Evolutionary conservation across 2,797 vertebrate genomes (phyloP), one percentile per base, ranked within the genome.

Genomic region (Lithobates sylvaticus): DNA sequence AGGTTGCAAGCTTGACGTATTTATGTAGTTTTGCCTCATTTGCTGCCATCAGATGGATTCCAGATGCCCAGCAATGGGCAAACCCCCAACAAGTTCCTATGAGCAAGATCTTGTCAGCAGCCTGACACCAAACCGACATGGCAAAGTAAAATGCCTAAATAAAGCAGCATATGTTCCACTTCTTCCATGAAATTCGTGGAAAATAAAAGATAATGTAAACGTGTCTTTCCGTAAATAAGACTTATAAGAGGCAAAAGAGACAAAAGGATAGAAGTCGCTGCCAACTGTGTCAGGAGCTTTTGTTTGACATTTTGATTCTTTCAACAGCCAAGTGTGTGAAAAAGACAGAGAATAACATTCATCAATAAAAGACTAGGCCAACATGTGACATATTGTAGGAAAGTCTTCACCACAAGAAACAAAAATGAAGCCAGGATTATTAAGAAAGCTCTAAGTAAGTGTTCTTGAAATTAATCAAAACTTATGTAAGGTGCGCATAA

Each of bases 21-120:
- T 78, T 78, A 61, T 47, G 75, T 84, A 21, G 44, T 84, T 36
- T 70, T 71, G 44, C 73, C 67, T 93, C 90, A 91, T 91, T 93
- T 88, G 36, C 88, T 91, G 90, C 88, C 90, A 91, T 93, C 94
- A 95, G 92, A 95, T 95, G 94, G 93, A 92, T 92, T 90, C 92
- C 94, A 95, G 94, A 94, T 95, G 95, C 93, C 91, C 90, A 91
- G 93, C 84, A 93, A 87, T 88, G 92, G 93, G 91, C 91, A 91
- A 92, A 89, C 90, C 90, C 90, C 77, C 84, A 92, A 91, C 88
- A 87, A 85, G 89, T 90, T 92, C 90, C 89, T 91, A 89, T 88
- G 91, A 92, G 93, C 92, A 92, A 81, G 89, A 89, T 87, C 90
- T 90, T 91, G 91, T 94, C 93, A 92, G 89, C 81, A 89, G 89